phyloP scores from a whole-genome alignment of 1,140 invertebrate genomes.

The Nixonia krombeini region DNA sequence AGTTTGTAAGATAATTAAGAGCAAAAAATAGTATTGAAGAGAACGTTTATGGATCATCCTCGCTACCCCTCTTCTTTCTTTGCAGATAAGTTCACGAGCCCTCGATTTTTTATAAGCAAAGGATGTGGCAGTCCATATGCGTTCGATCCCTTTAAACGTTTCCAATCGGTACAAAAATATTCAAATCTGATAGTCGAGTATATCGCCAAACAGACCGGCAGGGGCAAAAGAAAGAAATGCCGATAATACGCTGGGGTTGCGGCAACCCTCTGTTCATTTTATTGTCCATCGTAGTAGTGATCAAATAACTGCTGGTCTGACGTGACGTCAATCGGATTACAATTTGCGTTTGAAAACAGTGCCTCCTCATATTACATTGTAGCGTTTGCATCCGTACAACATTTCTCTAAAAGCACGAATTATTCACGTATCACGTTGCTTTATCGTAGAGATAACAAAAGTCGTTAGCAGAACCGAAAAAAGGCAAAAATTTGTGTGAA shows the following conservation, averaged over 20 bases:
- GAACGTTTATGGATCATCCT: no score
- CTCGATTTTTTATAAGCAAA: slow-evolving; percentile 6
- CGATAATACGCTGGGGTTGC: slow-evolving; percentile 8
- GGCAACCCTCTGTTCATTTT: slow-evolving; percentile 20
- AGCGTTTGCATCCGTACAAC: no score
- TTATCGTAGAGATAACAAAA: no score
- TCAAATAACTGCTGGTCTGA: slow-evolving; percentile 33
- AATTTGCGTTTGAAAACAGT: slow-evolving; percentile 18
- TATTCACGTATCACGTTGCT: no score
- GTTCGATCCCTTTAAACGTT: neutral
- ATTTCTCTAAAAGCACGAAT: no score
- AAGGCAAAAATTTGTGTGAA: no score
- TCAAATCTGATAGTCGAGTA: slow-evolving; percentile 1
- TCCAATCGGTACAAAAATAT: slow-evolving; percentile 4
- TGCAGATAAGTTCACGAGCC: slow-evolving; percentile 7
- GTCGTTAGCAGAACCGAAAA: no score
- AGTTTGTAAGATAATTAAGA: no score
- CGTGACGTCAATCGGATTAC: slow-evolving; percentile 13
- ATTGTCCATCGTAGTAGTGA: slow-evolving; percentile 27
- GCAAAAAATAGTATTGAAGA: no score
- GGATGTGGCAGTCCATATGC: neutral
- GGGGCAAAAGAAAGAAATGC: slow-evolving; percentile 8
- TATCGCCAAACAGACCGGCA: slow-evolving; percentile 6
- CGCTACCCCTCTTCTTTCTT: neutral
- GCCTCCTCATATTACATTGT: slow-evolving; percentile 1